Conservation (phyloP, 2,113 vertebrate genomes). For the Petrocephalus zakoni region DNA sequence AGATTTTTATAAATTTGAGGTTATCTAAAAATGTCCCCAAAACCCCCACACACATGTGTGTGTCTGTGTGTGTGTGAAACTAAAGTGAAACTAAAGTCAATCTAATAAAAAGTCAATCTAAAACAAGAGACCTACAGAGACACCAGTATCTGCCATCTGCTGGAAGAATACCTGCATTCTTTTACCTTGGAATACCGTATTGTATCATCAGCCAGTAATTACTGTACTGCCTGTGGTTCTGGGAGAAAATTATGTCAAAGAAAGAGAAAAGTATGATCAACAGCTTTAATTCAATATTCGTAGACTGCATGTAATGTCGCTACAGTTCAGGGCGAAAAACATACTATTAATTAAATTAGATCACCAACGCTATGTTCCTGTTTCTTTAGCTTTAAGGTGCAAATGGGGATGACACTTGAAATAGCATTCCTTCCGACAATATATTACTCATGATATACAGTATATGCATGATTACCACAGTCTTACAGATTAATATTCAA, state of each 20-base stretch:
- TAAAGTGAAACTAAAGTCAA: no score
- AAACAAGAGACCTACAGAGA: background rate
- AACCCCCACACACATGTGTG: no score
- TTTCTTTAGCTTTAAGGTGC: constrained; percentile 36
- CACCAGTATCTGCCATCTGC: background rate
- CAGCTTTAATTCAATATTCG: constrained; percentile 65
- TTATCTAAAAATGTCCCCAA: no score
- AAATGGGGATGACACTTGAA: constrained; percentile 33
- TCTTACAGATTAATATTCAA: background rate
- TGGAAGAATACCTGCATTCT: constrained; percentile 48
- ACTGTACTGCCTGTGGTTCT: constrained; percentile 48
- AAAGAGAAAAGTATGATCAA: constrained; percentile 54
- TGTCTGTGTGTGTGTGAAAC: no score
- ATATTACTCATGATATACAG: background rate
- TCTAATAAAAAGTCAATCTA: no score
- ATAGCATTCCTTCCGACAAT: constrained; percentile 22
- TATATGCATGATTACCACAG: background rate
- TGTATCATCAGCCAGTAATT: constrained; percentile 31
- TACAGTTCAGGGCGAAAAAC: constrained; percentile 49
- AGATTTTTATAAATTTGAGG: no score
- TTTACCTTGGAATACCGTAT: constrained; percentile 25
- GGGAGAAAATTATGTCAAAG: constrained; percentile 32
- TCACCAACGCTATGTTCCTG: constrained; percentile 49
- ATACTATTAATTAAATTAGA: constrained; percentile 55
- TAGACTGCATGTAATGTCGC: constrained; percentile 55